These are phyloP conservation scores for Porites lobata DNA, from an alignment of 92 coral and sea anemone species.

Conservation along the genomic window DNA sequence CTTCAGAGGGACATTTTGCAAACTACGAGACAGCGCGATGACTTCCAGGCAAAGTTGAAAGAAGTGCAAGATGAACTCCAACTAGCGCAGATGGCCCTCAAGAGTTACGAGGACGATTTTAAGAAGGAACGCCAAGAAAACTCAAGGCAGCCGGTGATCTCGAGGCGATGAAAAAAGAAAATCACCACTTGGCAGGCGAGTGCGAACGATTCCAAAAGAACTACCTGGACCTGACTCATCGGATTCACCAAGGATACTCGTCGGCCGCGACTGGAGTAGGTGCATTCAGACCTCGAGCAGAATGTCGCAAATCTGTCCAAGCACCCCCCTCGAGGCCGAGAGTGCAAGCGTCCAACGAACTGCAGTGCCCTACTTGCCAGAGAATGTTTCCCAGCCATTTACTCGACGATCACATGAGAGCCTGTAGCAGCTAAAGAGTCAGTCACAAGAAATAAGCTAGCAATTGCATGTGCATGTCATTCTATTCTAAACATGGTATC, in stretches of 20 bases:
- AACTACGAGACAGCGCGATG: too few relatives aligned
- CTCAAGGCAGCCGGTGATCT: neutral
- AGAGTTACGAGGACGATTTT: neutral
- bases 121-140: neutral
- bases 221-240: neutral
- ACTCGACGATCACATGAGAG: conserved; percentile 1
- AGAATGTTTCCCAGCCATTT: neutral
- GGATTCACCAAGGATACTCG: too few relatives aligned
- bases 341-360: neutral
- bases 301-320: too few relatives aligned
- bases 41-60: neutral
- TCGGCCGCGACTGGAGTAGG: too few relatives aligned
- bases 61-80: neutral
- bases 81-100: neutral
- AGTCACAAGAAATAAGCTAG: too few relatives aligned
- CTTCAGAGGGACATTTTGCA: too few relatives aligned
- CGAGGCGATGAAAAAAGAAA: neutral
- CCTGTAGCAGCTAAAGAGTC: neutral
- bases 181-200: too few relatives aligned
- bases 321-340: too few relatives aligned
- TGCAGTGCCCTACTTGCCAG: neutral
- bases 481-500: too few relatives aligned
- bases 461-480: too few relatives aligned
- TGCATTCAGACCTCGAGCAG: too few relatives aligned
- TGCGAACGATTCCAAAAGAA: neutral